Evolutionary conservation across 2,113 vertebrate genomes (phyloP), one percentile per base, ranked within the genome.

Genomic region (Aptenodytes patagonicus): DNA sequence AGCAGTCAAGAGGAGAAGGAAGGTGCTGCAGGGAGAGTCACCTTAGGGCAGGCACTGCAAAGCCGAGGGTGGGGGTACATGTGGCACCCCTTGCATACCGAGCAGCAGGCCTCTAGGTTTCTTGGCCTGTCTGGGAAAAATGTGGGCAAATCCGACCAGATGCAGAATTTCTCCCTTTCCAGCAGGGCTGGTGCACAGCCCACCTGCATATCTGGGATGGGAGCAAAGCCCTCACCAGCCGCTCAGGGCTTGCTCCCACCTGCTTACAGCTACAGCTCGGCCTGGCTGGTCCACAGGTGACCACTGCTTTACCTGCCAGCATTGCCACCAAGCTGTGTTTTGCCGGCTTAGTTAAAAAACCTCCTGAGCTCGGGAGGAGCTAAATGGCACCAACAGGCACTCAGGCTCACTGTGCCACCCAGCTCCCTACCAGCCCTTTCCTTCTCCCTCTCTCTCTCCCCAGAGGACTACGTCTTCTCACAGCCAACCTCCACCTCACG

Each of bases 121-220:
- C 31, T 79, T 83, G 55, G 61, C 12, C 6, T 54, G 40, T 38
- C n/a, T 38, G 11, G 9, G 17, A 65, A 79, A 89, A 83, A 86
- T 2, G 1, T n/a, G n/a, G 28, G 28, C 21, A 89, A 80, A 93
- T 54, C 42, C 7, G 5, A 28, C 7, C 62, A 75, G 18, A 83
- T 13, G 31, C 11, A 44, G 65, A 54, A 38, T 66, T 75, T 65
- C 36, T 86, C 4, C 31, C 38, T 71, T 75, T 83, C 40, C 1
- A 0, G 26, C 32, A 65, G 40, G 25, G 12, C 18, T 84, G 49
- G 11, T 0, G 6, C 18, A 34, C 0, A 0, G 5, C 49, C 13
- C 11, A 20, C 18, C 6, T 0, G 2, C 28, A 18, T 17, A 19
- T n/a, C 36, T 40, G 17, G 36, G 38, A 34, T 25, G 12, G 19